Percentiles rank a stretch among this genome's conserved stretches.
phyloP scores from a whole-genome alignment of 2,797 vertebrate species.

The Petrocephalus schoutedeni region DNA sequence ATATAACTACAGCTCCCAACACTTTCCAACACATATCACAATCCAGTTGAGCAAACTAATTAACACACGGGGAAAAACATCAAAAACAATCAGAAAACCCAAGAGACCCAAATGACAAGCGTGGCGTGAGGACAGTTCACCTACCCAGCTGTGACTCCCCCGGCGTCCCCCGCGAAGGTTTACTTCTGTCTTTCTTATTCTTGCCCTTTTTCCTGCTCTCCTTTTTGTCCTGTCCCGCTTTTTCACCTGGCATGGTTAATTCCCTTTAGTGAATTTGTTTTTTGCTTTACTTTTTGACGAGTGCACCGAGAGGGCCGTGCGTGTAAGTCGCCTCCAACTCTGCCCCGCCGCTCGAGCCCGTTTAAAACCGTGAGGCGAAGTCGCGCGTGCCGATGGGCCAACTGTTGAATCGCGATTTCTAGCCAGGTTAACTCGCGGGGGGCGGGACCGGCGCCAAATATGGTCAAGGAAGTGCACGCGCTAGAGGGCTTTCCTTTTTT shows the following conservation, averaged over 20 bases:
- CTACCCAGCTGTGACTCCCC: neutral
- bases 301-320: neutral
- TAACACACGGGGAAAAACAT: neutral
- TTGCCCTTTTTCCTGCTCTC: slow-evolving; percentile 26
- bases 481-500: neutral
- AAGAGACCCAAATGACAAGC: neutral
- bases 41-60: neutral
- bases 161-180: neutral
- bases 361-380: slow-evolving; percentile 14
- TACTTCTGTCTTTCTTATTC: slow-evolving; percentile 15
- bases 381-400: slow-evolving; percentile 24
- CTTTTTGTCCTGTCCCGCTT: slow-evolving; percentile 18
- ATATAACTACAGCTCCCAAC: neutral
- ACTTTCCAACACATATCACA: neutral
- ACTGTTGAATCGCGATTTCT: slow-evolving; percentile 37
- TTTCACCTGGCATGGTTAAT: slow-evolving; percentile 38
- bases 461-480: slow-evolving; percentile 19
- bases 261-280: neutral
- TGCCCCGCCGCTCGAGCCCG: neutral
- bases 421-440: slow-evolving; percentile 1
- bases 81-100: neutral
- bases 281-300: neutral
- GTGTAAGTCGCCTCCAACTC: neutral
- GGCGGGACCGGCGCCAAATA: slow-evolving; percentile 9
- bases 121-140: neutral